Evolutionary conservation across 2,113 vertebrate species (phyloP).

Genomic region (Oncorhynchus nerka): DNA sequence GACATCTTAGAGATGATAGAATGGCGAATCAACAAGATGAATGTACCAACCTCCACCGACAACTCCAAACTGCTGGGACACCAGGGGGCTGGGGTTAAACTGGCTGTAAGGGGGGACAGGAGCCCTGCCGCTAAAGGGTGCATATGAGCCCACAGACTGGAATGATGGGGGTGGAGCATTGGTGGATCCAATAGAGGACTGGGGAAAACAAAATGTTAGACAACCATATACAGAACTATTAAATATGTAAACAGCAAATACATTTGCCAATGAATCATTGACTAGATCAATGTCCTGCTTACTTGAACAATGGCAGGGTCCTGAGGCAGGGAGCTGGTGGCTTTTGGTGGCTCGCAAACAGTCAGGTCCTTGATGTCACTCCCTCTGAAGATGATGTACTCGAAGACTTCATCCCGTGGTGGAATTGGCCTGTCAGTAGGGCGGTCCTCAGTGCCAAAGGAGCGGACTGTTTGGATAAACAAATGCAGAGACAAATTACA

Average conservation of each 20-base stretch:
- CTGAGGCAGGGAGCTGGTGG: slow-evolving; percentile 89
- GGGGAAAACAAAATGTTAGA: slow-evolving; percentile 19
- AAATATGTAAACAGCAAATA: too few relatives aligned
- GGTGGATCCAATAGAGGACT: slow-evolving; percentile 90
- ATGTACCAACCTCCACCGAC: slow-evolving; percentile 81
- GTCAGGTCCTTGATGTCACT: slow-evolving; percentile 98
- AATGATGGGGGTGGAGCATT: slow-evolving; percentile 79
- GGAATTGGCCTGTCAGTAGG: slow-evolving; percentile 95
- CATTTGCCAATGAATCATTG: background rate
- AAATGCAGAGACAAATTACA: background rate
- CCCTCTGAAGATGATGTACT: slow-evolving; percentile 96
- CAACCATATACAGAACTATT: background rate
- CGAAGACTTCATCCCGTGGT: slow-evolving; percentile 95
- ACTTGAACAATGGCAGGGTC: slow-evolving; percentile 98
- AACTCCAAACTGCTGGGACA: slow-evolving; percentile 83
- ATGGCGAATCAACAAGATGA: background rate
- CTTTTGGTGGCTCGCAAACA: slow-evolving; percentile 95
- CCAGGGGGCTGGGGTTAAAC: slow-evolving; percentile 81
- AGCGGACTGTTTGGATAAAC: slow-evolving; percentile 77
- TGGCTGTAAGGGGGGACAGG: slow-evolving; percentile 88
- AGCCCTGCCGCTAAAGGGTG: slow-evolving; percentile 83
- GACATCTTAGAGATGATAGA: background rate
- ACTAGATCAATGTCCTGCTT: slow-evolving; percentile 16
- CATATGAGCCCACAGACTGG: slow-evolving; percentile 85
- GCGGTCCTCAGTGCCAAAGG: slow-evolving; percentile 95